Evolutionary conservation across 1,140 invertebrate genomes (phyloP), one percentile per base, ranked within the genome.

Genomic region (Brachionus rotundiformis): DNA sequence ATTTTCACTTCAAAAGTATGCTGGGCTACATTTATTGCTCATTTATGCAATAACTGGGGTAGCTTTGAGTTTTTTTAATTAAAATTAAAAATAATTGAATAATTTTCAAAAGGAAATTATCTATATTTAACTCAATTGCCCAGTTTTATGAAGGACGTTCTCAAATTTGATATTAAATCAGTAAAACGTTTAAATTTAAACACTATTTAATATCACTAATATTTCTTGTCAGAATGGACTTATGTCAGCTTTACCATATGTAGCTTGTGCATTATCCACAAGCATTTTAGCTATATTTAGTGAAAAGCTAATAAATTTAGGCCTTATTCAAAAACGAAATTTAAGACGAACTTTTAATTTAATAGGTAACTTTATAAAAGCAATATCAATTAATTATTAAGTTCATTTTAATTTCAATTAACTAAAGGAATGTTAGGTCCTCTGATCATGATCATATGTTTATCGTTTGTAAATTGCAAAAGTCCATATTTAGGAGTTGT

Each of bases 1-100:
- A 90, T 98, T 82, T 86, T 97, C 5, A 92, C 91, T 0, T 95
- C 94, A 0, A 84, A 90, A 0, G 93, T 94, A 0, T 94, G 98
- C 3, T 96, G 94, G 94, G 94, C 95, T 2, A 94, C 97, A 85
- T 91, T 96, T 71, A 87, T 95, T n/a, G 94, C 93, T 0, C 95
- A 98, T 86, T 93, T 92, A 36, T 92, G 93, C 73, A 94, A 94
- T 82, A 95, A 97, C 82, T 98, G 95, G 89, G 93, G 94, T 1
- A 86, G 11, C 23, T 54, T 23, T 54, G 5, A 3, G 16, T 49
- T 19, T 4, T 49, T 49, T 49, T 49, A 31, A 49, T 41, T 75
- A 44, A 31, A 13, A 77, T 23, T 33, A 47, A 54, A 8, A 44
- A 23, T 76, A 44, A 39, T 54, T 19, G 19, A 39, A 27, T 63